Conservation (phyloP, 2,797 vertebrate species). For the Sebastes trivittatus region DNA sequence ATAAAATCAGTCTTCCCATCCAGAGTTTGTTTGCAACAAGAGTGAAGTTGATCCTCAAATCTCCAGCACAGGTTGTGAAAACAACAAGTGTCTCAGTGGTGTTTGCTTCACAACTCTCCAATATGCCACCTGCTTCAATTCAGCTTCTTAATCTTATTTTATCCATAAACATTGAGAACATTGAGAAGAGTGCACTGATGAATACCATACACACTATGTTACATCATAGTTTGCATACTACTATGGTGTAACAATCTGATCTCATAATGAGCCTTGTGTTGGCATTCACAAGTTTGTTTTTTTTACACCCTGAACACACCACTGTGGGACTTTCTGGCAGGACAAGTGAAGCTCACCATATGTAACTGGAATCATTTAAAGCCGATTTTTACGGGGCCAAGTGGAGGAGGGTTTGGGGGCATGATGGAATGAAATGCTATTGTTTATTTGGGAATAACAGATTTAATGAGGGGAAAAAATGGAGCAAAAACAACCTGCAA, state of each 20-base stretch:
- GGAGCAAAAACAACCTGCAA: neutral
- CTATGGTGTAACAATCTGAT: neutral
- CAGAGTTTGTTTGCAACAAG: neutral
- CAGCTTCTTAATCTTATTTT: neutral
- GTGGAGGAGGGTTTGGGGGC: too few species aligned
- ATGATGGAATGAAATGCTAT: neutral
- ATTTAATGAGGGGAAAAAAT: neutral
- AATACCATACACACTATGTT: neutral
- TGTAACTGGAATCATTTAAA: slow-evolving; percentile 13
- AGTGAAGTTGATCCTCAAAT: neutral
- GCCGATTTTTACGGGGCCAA: neutral
- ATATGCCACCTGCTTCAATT: slow-evolving; percentile 1
- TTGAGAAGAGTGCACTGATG: neutral
- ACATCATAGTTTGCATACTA: neutral
- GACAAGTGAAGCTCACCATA: slow-evolving; percentile 24
- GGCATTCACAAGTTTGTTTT: neutral
- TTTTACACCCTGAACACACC: slow-evolving; percentile 4
- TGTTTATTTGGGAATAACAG: neutral
- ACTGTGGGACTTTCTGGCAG: slow-evolving; percentile 17
- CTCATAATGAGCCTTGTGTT: neutral
- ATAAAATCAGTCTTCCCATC: neutral
- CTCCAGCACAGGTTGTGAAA: neutral
- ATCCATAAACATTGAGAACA: neutral
- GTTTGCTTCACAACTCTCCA: neutral
- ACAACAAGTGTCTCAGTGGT: neutral